Evolutionary conservation across 2,888 invertebrate genomes (phyloP), one percentile per base, ranked within the genome.

Genomic region (Euproctis similis): DNA sequence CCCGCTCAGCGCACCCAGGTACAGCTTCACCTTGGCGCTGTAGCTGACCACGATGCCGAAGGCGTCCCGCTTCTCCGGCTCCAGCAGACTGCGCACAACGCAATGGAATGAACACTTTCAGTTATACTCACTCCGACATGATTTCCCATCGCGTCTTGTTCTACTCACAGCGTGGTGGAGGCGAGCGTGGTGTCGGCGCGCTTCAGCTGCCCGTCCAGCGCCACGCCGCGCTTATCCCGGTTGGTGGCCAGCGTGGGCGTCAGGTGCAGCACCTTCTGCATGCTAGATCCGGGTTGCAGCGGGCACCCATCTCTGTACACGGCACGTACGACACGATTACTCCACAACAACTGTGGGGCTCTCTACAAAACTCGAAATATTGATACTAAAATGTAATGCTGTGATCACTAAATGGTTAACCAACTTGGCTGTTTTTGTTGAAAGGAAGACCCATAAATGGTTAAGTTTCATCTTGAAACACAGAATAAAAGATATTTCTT

Each of bases 1-100:
- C 3, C 97, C 97, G 36, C 94, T 95, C 44, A 97, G 86, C 25
- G 97, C 95, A 10, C 95, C 97, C 45, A 98, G 87, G 72, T 95
- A 96, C 27, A 98, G 87, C 78, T 97, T 96, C 28, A 97, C 95
- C 82, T 97, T 97, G 19, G 95, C 95, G 31, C 94, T 94, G 86
- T 98, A 98, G 20, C 96, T 96, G 7, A 98, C 96, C 46, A 97
- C 92, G 56, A 97, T 97, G 36, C 97, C 97, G 65, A 97, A 95
- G 27, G 95, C 93, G 73, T 97, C 97, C 39, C 95, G 91, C 55
- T 94, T 91, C 55, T 95, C 95, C 7, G 94, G 91, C 41, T 85
- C 85, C 62, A 85, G 50, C 43, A 85, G 34, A 30, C 84, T 85
- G 49, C n/a, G n/a, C n/a, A n/a, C n/a, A n/a, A n/a, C n/a, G n/a